A percentile compares a stretch with the other conserved stretches of the same genome.
phyloP scores from a whole-genome alignment of 1,140 invertebrate genomes.

The Lepidurus apus region DNA sequence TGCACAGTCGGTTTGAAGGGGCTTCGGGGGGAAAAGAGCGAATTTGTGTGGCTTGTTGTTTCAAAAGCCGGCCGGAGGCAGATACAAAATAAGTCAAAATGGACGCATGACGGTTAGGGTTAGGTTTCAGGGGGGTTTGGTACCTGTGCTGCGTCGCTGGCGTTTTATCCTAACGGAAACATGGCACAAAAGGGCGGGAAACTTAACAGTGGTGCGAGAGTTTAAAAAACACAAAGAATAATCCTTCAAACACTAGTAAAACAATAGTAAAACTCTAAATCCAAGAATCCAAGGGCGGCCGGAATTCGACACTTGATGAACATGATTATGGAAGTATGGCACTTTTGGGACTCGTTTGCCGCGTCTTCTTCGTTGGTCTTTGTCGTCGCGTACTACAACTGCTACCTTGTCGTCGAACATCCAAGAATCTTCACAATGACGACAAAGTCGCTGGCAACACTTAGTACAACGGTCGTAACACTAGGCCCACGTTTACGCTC shows the following conservation, averaged over 20 bases:
- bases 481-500: background rate
- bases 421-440: background rate
- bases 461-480: background rate
- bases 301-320: too few species aligned
- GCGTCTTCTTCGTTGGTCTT: too few species aligned
- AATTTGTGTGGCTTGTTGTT: background rate
- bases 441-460: background rate
- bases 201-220: background rate
- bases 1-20: background rate
- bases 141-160: background rate
- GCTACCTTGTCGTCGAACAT: too few species aligned
- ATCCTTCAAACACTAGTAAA: background rate
- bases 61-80: background rate
- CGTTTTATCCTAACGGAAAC: slow-evolving; percentile 15
- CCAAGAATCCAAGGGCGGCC: background rate
- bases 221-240: background rate
- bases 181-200: slow-evolving; percentile 17
- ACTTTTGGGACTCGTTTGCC: too few species aligned
- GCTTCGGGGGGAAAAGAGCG: background rate
- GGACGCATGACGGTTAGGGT: background rate
- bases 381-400: too few species aligned
- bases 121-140: background rate
- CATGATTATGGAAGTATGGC: too few species aligned
- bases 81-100: background rate
- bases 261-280: background rate